phyloP scores from a whole-genome alignment of 2,797 vertebrate genomes.

The Siniperca undulata region DNA sequence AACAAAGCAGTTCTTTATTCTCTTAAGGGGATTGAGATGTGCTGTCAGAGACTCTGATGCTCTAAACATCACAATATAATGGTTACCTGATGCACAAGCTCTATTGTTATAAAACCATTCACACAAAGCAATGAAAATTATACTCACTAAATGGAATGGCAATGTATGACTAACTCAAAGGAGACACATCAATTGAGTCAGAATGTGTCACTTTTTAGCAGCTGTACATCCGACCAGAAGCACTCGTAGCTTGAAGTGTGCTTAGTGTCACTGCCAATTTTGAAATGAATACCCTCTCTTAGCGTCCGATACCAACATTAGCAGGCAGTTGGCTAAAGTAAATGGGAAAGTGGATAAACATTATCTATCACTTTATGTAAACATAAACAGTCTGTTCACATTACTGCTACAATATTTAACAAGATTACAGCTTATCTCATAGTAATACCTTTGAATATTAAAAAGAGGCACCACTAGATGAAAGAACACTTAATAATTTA shows the following conservation, averaged over 20 bases:
- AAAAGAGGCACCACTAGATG: constrained; percentile 24
- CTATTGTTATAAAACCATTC: constrained; percentile 55
- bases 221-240: constrained; percentile 75
- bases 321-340: constrained; percentile 70
- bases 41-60: constrained; percentile 57
- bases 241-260: constrained; percentile 76
- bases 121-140: constrained; percentile 59
- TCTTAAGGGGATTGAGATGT: constrained; percentile 61
- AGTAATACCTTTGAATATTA: constrained; percentile 49
- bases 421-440: constrained; percentile 34
- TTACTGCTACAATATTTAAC: constrained; percentile 53
- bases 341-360: constrained; percentile 76
- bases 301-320: constrained; percentile 72
- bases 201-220: constrained; percentile 74
- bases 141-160: constrained; percentile 52
- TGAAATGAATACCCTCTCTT: constrained; percentile 80
- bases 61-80: constrained; percentile 53
- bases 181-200: constrained; percentile 64
- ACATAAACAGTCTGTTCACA: constrained; percentile 78
- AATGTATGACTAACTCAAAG: constrained; percentile 58
- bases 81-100: constrained; percentile 64
- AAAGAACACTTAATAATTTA: constrained; percentile 11
- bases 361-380: constrained; percentile 70
- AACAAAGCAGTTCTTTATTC: constrained; percentile 66
- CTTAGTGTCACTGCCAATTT: constrained; percentile 75